These are phyloP conservation scores for Sarcoramphus papa DNA, from an alignment of 2,797 vertebrate species.

Conservation along the genomic window DNA sequence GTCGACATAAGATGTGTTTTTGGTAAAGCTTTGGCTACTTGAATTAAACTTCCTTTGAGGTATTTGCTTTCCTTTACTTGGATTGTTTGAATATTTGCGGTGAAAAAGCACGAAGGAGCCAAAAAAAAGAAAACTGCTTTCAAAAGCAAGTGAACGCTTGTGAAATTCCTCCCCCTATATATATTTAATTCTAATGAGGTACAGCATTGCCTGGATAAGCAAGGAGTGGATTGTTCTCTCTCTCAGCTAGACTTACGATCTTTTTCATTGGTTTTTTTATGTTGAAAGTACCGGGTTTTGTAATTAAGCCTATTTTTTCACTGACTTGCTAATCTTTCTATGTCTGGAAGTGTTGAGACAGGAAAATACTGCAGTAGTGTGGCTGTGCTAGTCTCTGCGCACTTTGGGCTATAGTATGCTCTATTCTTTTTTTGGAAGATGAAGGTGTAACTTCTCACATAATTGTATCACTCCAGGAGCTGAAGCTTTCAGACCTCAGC, in stretches of 20 bases:
- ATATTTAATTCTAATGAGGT: not conserved
- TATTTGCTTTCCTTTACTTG: not conserved
- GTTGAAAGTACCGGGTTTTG: not conserved
- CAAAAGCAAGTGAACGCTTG: not conserved
- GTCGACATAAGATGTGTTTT: not conserved
- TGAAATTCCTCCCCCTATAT: not conserved
- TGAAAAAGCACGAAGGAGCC: not conserved
- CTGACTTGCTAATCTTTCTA: not conserved
- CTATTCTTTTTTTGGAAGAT: not conserved
- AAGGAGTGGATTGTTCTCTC: not conserved
- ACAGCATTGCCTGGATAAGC: not conserved
- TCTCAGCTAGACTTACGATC: not conserved
- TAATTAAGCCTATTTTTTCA: not conserved
- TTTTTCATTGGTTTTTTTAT: not conserved
- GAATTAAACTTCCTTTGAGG: not conserved
- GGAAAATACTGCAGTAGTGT: not conserved
- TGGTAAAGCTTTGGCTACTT: not conserved
- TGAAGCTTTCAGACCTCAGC: not conserved
- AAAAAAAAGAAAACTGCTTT: not conserved
- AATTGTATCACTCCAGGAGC: not conserved
- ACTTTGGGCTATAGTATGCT: not conserved
- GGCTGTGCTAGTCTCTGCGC: not conserved
- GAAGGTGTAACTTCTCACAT: not conserved
- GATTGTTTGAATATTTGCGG: not conserved
- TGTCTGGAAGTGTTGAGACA: not conserved